Base-by-base conservation (phyloP, 2,888 invertebrate genomes). In the Folsomia manolachei region DNA sequence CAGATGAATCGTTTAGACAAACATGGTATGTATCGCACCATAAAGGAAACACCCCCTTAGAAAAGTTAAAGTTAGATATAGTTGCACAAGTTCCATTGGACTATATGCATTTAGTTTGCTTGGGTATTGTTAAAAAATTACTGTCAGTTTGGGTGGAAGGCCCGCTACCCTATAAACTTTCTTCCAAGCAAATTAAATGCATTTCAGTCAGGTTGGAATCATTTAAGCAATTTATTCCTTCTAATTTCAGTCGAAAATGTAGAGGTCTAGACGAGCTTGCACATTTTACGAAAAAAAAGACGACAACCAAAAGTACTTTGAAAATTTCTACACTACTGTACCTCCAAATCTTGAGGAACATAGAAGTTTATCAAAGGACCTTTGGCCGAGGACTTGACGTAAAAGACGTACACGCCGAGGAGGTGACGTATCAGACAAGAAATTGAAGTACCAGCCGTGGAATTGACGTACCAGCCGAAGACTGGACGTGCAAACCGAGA, bases 61-160 rank as follows among this genome's bases (percentile, higher is more conserved):
- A 7, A 1, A 1, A 60, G 7, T 60, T 65, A 14, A 27, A 71
- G 2, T 21, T 71, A n/a, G 71, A 61, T 11, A 4, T 65, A 23
- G 39, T 71, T 11, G n/a, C 65, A 1, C 71, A 71, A 27, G 21
- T 71, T 9, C 70, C 70, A 1, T 25, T 70, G 1, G 70, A 70
- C 62, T 69, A 62, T 39, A 69, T 69, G 69, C 69, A 69, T 26
- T 19, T 68, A 2, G 11, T 18, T 1, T 68, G 56, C 11, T 21
- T 68, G 19, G 68, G 72, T 23, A 56, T 73, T n/a, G 67, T 67
- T 62, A 21, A 56, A 53, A 73, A 65, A 24, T 62, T 73, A 52
- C 53, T 73, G 24, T 2, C 63, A 19, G 21, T 21, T 4, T 70
- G 70, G 70, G 21, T 25, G 27, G 23, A 53, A 7, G 11, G 24